phyloP scores from a whole-genome alignment of 2,888 invertebrate genomes.

The Habroteleia sp. region DNA sequence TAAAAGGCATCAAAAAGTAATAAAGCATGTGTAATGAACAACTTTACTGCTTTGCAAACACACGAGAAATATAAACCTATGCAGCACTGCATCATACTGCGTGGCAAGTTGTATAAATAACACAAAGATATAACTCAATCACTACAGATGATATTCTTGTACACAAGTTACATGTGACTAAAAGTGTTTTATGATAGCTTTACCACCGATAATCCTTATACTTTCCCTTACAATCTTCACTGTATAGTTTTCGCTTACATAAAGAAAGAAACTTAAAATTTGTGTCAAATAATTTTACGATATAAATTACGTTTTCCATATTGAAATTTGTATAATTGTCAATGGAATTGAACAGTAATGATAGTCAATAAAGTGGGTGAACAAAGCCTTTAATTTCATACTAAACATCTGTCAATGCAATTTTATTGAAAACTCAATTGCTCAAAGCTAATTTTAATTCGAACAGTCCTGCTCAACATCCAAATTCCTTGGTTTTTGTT shows the following conservation, averaged over 20 bases:
- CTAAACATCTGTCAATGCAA: slow-evolving; percentile 3
- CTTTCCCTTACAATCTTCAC: slow-evolving; percentile 21
- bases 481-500: slow-evolving; percentile 23
- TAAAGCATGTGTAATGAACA: slow-evolving; percentile 34
- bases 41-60: slow-evolving; percentile 41
- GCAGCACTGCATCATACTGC: slow-evolving; percentile 38
- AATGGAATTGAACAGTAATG: slow-evolving; percentile 46
- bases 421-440: slow-evolving; percentile 22
- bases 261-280: slow-evolving; percentile 59
- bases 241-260: slow-evolving; percentile 56
- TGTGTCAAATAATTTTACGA: slow-evolving; percentile 14
- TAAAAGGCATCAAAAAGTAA: slow-evolving; percentile 23
- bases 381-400: too few relatives aligned
- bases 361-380: too few relatives aligned
- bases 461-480: slow-evolving; percentile 28
- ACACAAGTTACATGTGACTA: slow-evolving; percentile 54
- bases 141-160: slow-evolving; percentile 61
- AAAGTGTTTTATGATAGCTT: slow-evolving; percentile 33
- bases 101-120: slow-evolving; percentile 44
- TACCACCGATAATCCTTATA: slow-evolving; percentile 21
- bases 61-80: slow-evolving; percentile 45
- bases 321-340: slow-evolving; percentile 23
- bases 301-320: background rate
- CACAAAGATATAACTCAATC: slow-evolving; percentile 32
- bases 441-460: slow-evolving; percentile 42